Base-by-base conservation (phyloP, 2,113 vertebrate species). In the Asarcornis scutulata region DNA sequence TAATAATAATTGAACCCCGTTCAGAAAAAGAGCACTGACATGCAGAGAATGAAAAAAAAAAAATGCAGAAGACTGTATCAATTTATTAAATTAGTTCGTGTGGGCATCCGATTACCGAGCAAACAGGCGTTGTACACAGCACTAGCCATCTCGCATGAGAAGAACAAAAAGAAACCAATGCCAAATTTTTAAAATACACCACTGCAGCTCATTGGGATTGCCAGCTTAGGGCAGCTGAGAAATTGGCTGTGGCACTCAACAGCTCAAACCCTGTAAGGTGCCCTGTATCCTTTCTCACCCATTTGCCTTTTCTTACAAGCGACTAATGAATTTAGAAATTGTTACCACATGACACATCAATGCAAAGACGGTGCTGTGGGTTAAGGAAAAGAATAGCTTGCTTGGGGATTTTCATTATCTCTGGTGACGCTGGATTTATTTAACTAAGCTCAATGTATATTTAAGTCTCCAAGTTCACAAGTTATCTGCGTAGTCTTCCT, bases 1-100 rank as follows among this genome's bases (percentile, higher is more conserved):
- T 91, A 91, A 96, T 95, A 97, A 96, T 91, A 97, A 97, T 92
- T 96, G 95, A 97, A 93, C 66, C 92, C 84, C 80, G 96, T 94
- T 97, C 94, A 97, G 72, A 85, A 91, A 94, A 95, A 95, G 77
- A 95, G 73, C 63, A 90, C 77, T 88, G 84, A 79, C 1, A 0
- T 50, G 75, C 63, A 94, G 89, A 95, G 88, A 94, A 90, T 55
- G 53, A 75, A 94, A 46, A n/a, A 60, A n/a, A 60, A 62, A 63
- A 95, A 89, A 68, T 91, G 68, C 89, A 94, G 72, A 96, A 77
- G 34, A 76, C 6, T n/a, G 46, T 78, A 95, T 69, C 83, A 50
- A 85, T 95, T 95, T 94, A 97, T 93, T 94, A 94, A 93, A 94
- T 94, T 82, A 88, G 58, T 53, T 88, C 67, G 50, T 58, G 40